These are phyloP conservation scores for Trachymyrmex cornetzi DNA, from an alignment of 1,140 invertebrate genomes.

Conservation along the genomic window DNA sequence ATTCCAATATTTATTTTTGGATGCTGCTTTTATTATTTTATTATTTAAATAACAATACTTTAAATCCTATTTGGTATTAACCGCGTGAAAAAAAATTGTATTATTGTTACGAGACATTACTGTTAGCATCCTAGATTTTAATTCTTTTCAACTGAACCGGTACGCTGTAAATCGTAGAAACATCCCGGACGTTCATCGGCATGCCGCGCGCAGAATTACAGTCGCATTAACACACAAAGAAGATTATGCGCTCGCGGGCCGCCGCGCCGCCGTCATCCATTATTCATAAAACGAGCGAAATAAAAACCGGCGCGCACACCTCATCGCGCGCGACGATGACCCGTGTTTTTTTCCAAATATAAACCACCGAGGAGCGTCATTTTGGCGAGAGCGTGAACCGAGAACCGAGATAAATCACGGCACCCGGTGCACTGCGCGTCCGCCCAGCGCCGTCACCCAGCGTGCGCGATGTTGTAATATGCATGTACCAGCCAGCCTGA, in stretches of 20 bases:
- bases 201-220: slow-evolving; percentile 57
- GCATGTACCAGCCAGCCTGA: slow-evolving; percentile 46
- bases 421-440: slow-evolving; percentile 33
- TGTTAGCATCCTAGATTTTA: slow-evolving; percentile 4
- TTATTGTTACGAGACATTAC: neutral
- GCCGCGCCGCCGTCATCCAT: slow-evolving; percentile 53
- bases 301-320: slow-evolving; percentile 35
- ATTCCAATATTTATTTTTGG: neutral
- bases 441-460: slow-evolving; percentile 27
- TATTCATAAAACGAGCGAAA: slow-evolving; percentile 60
- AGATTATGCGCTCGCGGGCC: slow-evolving; percentile 53
- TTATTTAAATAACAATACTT: neutral
- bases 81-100: neutral
- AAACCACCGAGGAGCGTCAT: slow-evolving; percentile 42
- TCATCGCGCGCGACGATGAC: slow-evolving; percentile 60
- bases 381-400: slow-evolving; percentile 32
- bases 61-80: neutral
- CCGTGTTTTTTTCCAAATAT: slow-evolving; percentile 34
- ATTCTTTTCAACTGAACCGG: slow-evolving; percentile 2
- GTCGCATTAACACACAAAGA: slow-evolving; percentile 63
- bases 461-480: slow-evolving; percentile 55
- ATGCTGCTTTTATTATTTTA: neutral
- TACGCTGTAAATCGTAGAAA: slow-evolving; percentile 34
- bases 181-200: slow-evolving; percentile 45
- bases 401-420: slow-evolving; percentile 53